Percentiles rank a stretch among this genome's conserved stretches.
Evolutionary conservation across 2,113 vertebrate genomes (phyloP).

Genomic region (Acrocephalus kingi): DNA sequence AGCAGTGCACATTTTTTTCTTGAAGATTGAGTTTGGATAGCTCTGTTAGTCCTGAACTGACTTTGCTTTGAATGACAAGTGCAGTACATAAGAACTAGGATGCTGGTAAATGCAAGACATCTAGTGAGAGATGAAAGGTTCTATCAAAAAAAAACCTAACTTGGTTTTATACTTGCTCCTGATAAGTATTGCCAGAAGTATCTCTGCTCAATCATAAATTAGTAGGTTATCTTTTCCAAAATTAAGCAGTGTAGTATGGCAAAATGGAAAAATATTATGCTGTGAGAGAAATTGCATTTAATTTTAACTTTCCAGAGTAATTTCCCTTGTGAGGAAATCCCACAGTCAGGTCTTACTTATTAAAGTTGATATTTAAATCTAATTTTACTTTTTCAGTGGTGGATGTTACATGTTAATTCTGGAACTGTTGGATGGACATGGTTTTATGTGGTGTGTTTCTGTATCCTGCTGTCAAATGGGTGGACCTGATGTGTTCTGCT

Average conservation of each 20-base stretch:
- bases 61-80: not conserved
- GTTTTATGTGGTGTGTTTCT: not conserved
- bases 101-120: not conserved
- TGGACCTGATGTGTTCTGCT: not conserved
- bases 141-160: not conserved
- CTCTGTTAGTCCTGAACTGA: not conserved
- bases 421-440: accelerated
- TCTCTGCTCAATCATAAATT: not conserved
- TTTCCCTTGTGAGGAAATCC: not conserved
- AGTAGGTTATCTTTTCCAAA: not conserved
- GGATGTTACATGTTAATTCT: not conserved
- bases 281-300: not conserved
- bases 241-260: not conserved
- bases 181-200: not conserved
- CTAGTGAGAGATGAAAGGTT: not conserved
- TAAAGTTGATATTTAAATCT: not conserved
- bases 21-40: not conserved
- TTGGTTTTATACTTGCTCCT: not conserved
- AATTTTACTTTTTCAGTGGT: not conserved
- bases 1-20: not conserved
- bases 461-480: not conserved
- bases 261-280: not conserved
- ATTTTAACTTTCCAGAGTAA: not conserved
- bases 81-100: not conserved
- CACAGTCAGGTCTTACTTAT: not conserved